Evolutionary conservation across 2,113 vertebrate genomes (phyloP), one percentile per base, ranked within the genome.

Genomic region (Malurus alboscapulatus): DNA sequence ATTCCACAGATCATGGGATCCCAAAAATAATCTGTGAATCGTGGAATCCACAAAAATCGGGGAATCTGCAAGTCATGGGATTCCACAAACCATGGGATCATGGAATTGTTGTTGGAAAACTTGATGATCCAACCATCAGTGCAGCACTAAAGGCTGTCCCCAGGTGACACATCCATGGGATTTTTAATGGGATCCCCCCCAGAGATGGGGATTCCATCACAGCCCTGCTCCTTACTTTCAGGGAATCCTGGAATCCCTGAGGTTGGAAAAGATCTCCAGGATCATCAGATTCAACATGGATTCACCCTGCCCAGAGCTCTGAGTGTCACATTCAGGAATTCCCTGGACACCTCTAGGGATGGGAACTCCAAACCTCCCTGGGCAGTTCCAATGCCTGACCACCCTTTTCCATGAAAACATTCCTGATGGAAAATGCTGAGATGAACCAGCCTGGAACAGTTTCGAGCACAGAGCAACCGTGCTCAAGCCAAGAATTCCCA

Each of bases 361-460:
- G 34, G 50, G 9, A 3, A 34, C 12, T 19, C 29, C 40, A 44
- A 36, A 51, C 15, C n/a, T 75, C 73, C 42, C 19, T 4, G 42
- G 25, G 27, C 42, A 36, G 21, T 27, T 5, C 40, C 40, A 73
- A 7, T 2, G 5, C 30, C 24, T 27, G 5, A 20, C 32, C 17
- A 45, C 32, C 63, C 25, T 17, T 48, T 59, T 38, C n/a, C 55
- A 48, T 2, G n/a, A 22, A 58, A 8, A 47, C 29, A 29, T 36
- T 26, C 32, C 72, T 17, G 14, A 40, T 15, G 48, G 18, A 36
- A 53, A 69, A 22, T 0, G 0, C 25, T 2, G 4, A 72, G n/a
- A 22, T 27, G 30, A 69, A 42, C 1, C 1, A 75, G 18, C 14
- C 19, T 20, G 8, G 2, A 21, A 17, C 0, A 38, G 38, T 38